phyloP scores from a whole-genome alignment of 2,888 invertebrate genomes.

The Xiphydria camelus region DNA sequence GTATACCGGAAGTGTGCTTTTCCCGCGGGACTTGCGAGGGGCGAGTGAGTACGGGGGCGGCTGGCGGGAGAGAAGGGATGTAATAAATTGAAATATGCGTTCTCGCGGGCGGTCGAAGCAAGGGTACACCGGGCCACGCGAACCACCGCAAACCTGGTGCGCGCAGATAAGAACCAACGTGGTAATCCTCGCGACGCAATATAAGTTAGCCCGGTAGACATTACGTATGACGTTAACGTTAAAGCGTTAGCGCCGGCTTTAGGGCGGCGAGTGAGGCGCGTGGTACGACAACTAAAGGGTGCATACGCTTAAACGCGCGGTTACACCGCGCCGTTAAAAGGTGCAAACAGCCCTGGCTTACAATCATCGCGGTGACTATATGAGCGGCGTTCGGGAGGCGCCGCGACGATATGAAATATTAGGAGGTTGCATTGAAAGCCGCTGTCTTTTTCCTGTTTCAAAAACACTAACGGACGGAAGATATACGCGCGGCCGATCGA shows the following conservation, averaged over 20 bases:
- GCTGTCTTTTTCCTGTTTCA: no score
- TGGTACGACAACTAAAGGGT: background rate
- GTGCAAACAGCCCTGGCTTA: conserved; percentile 20
- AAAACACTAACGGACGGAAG: no score
- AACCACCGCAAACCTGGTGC: conserved; percentile 33
- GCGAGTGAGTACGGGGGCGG: no score
- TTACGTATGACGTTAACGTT: conserved; percentile 45
- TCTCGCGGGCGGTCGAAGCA: conserved; percentile 29
- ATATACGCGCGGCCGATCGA: no score
- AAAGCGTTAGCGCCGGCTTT: conserved; percentile 5
- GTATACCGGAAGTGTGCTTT: no score
- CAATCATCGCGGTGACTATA: no score
- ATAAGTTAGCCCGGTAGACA: conserved; percentile 51
- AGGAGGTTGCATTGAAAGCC: no score
- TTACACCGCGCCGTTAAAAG: conserved; percentile 2
- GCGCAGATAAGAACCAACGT: conserved; percentile 52
- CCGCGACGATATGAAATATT: no score
- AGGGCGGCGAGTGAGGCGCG: background rate
- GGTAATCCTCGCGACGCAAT: conserved; percentile 53
- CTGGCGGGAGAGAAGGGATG: conserved; percentile 18
- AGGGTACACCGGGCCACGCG: conserved; percentile 25
- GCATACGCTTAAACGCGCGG: background rate
- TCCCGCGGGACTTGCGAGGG: no score
- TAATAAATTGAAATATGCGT: conserved; percentile 52
- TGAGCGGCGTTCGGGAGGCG: no score